Base-by-base conservation (phyloP, 2,797 vertebrate species). In the Podarcis lilfordi region DNA sequence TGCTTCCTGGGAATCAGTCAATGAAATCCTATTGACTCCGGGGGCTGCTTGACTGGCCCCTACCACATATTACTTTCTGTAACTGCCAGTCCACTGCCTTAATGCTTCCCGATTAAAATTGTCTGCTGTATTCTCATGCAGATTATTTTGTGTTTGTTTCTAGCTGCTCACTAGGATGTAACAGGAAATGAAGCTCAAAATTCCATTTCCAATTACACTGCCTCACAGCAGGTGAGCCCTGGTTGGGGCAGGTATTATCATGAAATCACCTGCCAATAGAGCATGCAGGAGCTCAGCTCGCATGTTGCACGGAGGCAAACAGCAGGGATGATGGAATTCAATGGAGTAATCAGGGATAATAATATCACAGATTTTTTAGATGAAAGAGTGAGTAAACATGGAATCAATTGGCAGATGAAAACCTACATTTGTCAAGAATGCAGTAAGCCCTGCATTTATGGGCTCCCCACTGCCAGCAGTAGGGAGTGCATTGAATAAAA, bases 371-470 rank as follows among this genome's bases (percentile, higher is more conserved):
- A 81, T 92, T 85, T 55, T 85, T 91, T 75, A 79, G 81, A 88
- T 1, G 84, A 13, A 77, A 86, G 74, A 89, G 10, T 2, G 0
- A 85, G 23, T 4, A 89, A 88, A 82, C 85, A 32, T 37, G 82
- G 35, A 10, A 5, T 4, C 72, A 80, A 88, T 0, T 59, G 37
- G 0, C 3, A 43, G 8, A 85, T 0, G 66, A 59, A 21, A 86
- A 92, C 86, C 87, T 91, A 72, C 32, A 79, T 82, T 94, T 92
- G 85, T 37, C 90, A n/a, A 15, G 81, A 91, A 92, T 83, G 89
- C 84, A 40, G 59, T 4, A 91, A 93, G 80, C 25, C 83, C 88
- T 23, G 61, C 29, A 82, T 90, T 77, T 77, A 75, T 85, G 80
- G 79, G 91, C 76, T 86, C 69, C 11, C 77, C 0, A 2, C 2